Percentiles rank a stretch among this genome's conserved stretches.
Evolutionary conservation across 92 coral and sea anemone genomes (phyloP).

Genomic region (Paragorgia papillata): DNA sequence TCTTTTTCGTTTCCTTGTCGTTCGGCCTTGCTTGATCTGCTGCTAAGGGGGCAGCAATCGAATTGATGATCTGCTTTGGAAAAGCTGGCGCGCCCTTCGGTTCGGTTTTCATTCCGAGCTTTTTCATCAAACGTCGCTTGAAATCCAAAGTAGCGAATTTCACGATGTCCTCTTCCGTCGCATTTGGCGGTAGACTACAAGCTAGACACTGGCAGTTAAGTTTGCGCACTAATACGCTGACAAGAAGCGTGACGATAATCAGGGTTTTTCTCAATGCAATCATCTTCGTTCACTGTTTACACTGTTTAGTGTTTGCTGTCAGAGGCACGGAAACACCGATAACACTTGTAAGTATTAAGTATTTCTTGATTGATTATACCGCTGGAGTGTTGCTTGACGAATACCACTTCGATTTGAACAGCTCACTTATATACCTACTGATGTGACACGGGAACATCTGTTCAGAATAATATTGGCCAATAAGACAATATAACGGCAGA

Average conservation of each 20-base stretch:
- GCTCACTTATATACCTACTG: too few species aligned
- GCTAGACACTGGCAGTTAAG: slow-evolving; percentile 5
- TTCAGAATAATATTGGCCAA: too few species aligned
- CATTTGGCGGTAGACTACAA: slow-evolving; percentile 5
- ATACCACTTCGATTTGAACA: too few species aligned
- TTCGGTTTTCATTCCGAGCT: slow-evolving; percentile 16
- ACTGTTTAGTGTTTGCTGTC: too few species aligned
- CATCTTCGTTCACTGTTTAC: background rate
- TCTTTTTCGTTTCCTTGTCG: background rate
- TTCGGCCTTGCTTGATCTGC: background rate
- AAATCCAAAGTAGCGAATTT: slow-evolving; percentile 7
- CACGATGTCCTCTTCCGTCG: slow-evolving; percentile 10
- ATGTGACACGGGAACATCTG: too few species aligned
- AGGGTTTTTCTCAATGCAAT: background rate
- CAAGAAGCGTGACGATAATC: background rate
- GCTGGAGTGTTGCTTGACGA: background rate
- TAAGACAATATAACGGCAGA: too few species aligned
- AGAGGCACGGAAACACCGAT: background rate
- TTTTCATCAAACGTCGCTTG: slow-evolving; percentile 19
- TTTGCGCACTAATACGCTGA: background rate
- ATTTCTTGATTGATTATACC: background rate
- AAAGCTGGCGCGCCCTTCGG: background rate
- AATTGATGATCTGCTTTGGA: slow-evolving; percentile 8
- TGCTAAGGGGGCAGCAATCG: background rate
- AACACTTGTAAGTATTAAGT: background rate